These are phyloP conservation scores for Glandiceps talaboti DNA, from an alignment of 53 echinoderm and acorn worm genomes.

Conservation along the genomic window DNA sequence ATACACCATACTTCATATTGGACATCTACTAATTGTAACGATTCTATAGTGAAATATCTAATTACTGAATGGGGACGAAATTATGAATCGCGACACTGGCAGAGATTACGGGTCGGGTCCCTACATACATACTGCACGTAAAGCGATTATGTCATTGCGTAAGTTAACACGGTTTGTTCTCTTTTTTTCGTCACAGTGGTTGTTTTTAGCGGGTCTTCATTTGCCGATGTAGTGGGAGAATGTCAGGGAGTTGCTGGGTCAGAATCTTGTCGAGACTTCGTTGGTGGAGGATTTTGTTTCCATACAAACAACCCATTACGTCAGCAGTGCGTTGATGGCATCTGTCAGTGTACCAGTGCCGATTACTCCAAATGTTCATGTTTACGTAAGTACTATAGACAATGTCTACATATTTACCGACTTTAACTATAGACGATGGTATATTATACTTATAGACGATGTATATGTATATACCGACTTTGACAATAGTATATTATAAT, in stretches of 20 bases:
- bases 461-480: not conserved
- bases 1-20: no score
- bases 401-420: not conserved
- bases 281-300: not conserved
- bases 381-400: not conserved
- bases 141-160: no score
- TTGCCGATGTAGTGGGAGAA: no score
- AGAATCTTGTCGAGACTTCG: not conserved
- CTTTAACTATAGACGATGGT: not conserved
- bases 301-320: not conserved
- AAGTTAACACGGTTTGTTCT: no score
- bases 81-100: no score
- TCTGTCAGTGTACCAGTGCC: not conserved
- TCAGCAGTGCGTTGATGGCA: not conserved
- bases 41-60: no score
- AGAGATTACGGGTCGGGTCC: not conserved
- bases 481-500: not conserved
- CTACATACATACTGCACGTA: no score
- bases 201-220: no score
- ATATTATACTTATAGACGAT: no score
- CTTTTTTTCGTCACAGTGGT: no score
- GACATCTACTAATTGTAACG: no score
- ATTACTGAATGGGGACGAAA: no score
- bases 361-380: not conserved
- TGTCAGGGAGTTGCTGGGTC: not conserved